Conservation (phyloP, 2,888 invertebrate species). For the Chymomyza fuscimana region DNA sequence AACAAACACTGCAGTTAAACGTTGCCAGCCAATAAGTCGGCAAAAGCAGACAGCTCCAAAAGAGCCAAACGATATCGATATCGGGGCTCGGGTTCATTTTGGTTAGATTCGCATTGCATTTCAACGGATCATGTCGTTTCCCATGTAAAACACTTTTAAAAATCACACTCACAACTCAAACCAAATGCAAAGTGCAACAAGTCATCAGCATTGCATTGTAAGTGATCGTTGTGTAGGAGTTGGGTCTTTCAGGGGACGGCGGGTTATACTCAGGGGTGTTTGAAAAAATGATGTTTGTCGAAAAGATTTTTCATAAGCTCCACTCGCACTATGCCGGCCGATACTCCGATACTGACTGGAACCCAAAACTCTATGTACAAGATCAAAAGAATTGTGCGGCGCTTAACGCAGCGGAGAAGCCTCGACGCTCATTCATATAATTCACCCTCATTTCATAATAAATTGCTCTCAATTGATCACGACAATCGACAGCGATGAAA, state of each 20-base stretch:
- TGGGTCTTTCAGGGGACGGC: neutral
- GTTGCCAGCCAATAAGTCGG: slow-evolving; percentile 2
- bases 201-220: slow-evolving; percentile 48
- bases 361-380: slow-evolving; percentile 34
- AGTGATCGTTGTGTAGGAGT: neutral
- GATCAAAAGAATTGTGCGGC: slow-evolving; percentile 77
- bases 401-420: slow-evolving; percentile 56
- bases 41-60: slow-evolving; percentile 15
- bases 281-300: slow-evolving; percentile 41
- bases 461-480: slow-evolving; percentile 81
- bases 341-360: neutral
- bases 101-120: slow-evolving; percentile 1
- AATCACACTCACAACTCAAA: slow-evolving; percentile 75
- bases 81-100: slow-evolving; percentile 22
- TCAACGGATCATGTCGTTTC: slow-evolving; percentile 60
- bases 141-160: slow-evolving; percentile 76
- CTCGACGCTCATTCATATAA: slow-evolving; percentile 77
- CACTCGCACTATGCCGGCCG: neutral
- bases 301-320: slow-evolving; percentile 64
- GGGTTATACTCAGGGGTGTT: neutral
- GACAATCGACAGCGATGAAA: slow-evolving; percentile 77
- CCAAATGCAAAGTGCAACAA: slow-evolving; percentile 67
- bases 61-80: slow-evolving; percentile 11
- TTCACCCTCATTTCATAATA: slow-evolving; percentile 81
- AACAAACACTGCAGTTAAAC: neutral